A percentile compares a stretch with the other conserved stretches of the same genome.
These are phyloP conservation scores for Apodemia mormo DNA, from an alignment of 2,888 invertebrate species.

Conservation along the genomic window DNA sequence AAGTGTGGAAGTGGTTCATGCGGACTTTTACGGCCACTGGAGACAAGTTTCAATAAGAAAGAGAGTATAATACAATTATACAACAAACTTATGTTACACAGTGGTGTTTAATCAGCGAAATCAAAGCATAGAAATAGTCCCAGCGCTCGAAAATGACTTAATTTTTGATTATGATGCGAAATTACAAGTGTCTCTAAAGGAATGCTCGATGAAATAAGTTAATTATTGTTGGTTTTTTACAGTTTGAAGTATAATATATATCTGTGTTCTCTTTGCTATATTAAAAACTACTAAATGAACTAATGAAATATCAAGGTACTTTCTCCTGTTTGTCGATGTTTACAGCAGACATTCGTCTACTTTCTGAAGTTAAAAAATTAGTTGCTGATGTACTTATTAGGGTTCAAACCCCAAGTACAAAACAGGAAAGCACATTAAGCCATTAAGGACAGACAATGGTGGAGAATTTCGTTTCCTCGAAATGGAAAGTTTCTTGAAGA, in stretches of 20 bases:
- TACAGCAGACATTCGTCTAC: conserved; percentile 12
- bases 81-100: too few relatives aligned
- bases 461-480: conserved; percentile 19
- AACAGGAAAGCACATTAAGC: conserved; percentile 15
- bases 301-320: conserved; percentile 15
- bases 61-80: too few relatives aligned
- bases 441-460: conserved; percentile 25
- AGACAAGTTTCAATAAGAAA: neutral
- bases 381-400: neutral
- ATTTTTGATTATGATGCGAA: too few relatives aligned
- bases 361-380: conserved; percentile 12
- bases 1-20: conserved; percentile 4
- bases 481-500: conserved; percentile 17
- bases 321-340: conserved; percentile 5
- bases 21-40: conserved; percentile 15
- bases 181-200: too few relatives aligned
- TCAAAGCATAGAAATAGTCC: too few relatives aligned
- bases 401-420: conserved; percentile 20
- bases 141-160: too few relatives aligned
- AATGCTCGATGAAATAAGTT: too few relatives aligned
- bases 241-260: too few relatives aligned
- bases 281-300: too few relatives aligned
- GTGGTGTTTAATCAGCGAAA: too few relatives aligned
- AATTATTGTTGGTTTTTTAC: too few relatives aligned
- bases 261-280: too few relatives aligned